phyloP scores from a whole-genome alignment of 2,797 vertebrate genomes.

The Miichthys miiuy region DNA sequence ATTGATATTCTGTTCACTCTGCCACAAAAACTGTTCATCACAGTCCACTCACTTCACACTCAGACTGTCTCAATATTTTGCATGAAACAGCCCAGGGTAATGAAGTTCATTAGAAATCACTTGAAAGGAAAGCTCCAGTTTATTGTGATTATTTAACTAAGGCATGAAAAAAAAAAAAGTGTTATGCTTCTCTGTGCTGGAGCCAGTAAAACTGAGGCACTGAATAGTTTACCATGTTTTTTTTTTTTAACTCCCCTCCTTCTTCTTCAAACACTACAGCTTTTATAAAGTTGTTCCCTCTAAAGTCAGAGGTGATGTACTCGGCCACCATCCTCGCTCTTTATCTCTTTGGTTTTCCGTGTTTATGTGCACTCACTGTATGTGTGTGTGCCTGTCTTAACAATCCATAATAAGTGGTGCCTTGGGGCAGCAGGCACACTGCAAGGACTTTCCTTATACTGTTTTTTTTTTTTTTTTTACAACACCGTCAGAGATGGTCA shows the following conservation, averaged over 20 bases:
- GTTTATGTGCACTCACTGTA: neutral
- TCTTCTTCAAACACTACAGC: slow-evolving; percentile 36
- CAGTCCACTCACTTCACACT: slow-evolving; percentile 27
- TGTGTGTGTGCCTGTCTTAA: slow-evolving; percentile 40
- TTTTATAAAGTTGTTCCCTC: slow-evolving; percentile 10
- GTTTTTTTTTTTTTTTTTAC: slow-evolving; percentile 42
- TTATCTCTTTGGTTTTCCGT: slow-evolving; percentile 23
- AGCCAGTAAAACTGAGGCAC: slow-evolving; percentile 10
- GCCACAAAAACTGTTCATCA: slow-evolving; percentile 19
- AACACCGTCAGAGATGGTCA: slow-evolving; percentile 52
- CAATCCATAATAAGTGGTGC: slow-evolving; percentile 55
- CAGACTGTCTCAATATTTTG: slow-evolving; percentile 24
- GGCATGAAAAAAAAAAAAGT: slow-evolving; percentile 13
- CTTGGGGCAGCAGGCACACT: slow-evolving; percentile 47
- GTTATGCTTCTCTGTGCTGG: slow-evolving; percentile 14
- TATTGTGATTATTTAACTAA: slow-evolving; percentile 41
- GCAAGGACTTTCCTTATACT: slow-evolving; percentile 50
- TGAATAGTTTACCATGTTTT: slow-evolving; percentile 38
- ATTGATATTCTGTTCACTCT: slow-evolving; percentile 49
- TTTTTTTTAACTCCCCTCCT: neutral
- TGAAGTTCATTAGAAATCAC: slow-evolving; percentile 28
- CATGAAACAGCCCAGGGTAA: slow-evolving; percentile 34
- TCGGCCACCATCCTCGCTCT: slow-evolving; percentile 19
- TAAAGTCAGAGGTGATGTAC: slow-evolving; percentile 13
- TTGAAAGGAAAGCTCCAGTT: slow-evolving; percentile 14